Evolutionary conservation across 2,888 invertebrate species (phyloP).

Genomic region (Neocrepidodera transversa): DNA sequence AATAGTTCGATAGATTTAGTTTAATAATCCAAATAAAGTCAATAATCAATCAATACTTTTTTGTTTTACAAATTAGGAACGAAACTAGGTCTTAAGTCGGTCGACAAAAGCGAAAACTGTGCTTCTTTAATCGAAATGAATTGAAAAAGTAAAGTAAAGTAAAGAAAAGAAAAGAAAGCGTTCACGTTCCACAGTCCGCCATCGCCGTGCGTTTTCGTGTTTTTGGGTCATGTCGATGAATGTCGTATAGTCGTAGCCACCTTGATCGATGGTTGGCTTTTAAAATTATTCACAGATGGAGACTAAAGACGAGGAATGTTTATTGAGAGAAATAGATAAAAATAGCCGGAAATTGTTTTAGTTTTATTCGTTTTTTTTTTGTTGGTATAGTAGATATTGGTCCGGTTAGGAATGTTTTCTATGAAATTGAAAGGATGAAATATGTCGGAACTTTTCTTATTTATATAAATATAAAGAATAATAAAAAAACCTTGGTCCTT

Average conservation of each 20-base stretch:
- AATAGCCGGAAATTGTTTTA: not conserved
- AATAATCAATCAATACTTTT: too few relatives aligned
- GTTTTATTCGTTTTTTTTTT: not conserved
- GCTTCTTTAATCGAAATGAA: slow-evolving; percentile 12
- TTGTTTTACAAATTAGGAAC: too few relatives aligned
- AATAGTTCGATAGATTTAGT: too few relatives aligned
- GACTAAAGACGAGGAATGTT: not conserved
- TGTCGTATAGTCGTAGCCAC: too few relatives aligned
- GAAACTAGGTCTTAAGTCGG: not conserved
- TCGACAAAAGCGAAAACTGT: slow-evolving; percentile 35
- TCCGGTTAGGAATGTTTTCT: not conserved
- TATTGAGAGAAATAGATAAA: not conserved
- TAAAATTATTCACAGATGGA: not conserved
- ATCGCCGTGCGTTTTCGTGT: slow-evolving; percentile 24
- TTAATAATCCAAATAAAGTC: too few relatives aligned
- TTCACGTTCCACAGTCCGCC: too few relatives aligned
- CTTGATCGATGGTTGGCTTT: not conserved
- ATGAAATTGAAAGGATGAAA: not conserved
- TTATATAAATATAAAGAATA: too few relatives aligned
- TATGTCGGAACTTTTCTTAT: too few relatives aligned
- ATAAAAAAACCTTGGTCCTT: too few relatives aligned
- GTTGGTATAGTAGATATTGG: not conserved
- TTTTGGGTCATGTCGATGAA: slow-evolving; percentile 32
- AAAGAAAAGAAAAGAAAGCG: too few relatives aligned
- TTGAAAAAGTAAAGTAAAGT: too few relatives aligned